A percentile compares a stretch with the other conserved stretches of the same genome.
Evolutionary conservation across 2,113 vertebrate species (phyloP).

Genomic region (Pitta sordida): DNA sequence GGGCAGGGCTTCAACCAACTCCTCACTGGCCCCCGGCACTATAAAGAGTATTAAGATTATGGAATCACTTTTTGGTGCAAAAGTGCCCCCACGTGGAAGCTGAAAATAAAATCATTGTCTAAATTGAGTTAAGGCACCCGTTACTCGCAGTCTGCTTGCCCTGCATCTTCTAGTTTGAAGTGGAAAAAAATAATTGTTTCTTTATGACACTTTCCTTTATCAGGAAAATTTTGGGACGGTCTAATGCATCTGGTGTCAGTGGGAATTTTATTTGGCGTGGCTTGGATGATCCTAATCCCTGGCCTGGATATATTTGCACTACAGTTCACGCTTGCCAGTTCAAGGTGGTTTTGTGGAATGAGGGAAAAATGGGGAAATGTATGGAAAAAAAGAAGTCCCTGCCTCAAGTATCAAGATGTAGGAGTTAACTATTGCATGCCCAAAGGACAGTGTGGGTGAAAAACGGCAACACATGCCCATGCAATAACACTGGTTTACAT

Average conservation of each 20-base stretch:
- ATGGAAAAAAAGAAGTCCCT: background rate
- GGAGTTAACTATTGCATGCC: background rate
- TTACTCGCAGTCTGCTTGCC: background rate
- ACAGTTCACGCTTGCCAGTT: background rate
- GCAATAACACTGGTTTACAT: background rate
- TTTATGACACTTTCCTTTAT: background rate
- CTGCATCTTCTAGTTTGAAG: background rate
- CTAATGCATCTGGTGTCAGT: background rate
- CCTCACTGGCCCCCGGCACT: background rate
- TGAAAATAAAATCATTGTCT: background rate
- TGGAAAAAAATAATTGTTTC: background rate
- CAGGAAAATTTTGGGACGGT: background rate
- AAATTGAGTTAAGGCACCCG: background rate
- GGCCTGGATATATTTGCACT: background rate
- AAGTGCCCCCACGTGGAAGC: conserved; percentile 62
- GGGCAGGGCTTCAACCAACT: background rate
- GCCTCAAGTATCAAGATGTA: background rate
- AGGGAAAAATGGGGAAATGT: background rate
- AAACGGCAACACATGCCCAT: fast-evolving
- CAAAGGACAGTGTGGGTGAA: background rate
- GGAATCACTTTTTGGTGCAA: conserved; percentile 3
- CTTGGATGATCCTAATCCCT: background rate
- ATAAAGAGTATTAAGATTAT: background rate
- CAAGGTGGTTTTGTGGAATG: background rate
- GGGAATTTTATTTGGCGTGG: background rate